phyloP scores from a whole-genome alignment of 2,888 invertebrate genomes.

The Lampropteryx suffumata region DNA sequence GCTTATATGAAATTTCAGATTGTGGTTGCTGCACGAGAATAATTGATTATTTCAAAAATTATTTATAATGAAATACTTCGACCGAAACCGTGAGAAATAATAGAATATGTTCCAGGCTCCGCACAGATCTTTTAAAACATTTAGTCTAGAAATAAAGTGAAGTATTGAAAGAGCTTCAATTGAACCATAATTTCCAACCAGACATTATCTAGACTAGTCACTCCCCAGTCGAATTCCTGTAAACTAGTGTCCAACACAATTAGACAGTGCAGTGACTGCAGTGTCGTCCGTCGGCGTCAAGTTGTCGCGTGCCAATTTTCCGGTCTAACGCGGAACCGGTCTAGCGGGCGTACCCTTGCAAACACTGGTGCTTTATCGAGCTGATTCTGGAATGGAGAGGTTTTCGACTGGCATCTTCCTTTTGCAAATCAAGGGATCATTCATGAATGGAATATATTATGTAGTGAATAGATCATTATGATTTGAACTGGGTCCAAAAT shows the following conservation, averaged over 20 bases:
- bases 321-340: slow-evolving; percentile 58
- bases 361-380: slow-evolving; percentile 28
- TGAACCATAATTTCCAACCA: too few relatives aligned
- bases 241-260: slow-evolving; percentile 21
- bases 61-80: too few relatives aligned
- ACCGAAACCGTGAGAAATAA: not conserved
- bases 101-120: not conserved
- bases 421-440: too few relatives aligned
- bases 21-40: slow-evolving; percentile 7
- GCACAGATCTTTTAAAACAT: not conserved
- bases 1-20: slow-evolving; percentile 12
- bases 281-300: slow-evolving; percentile 33
- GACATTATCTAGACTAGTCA: too few relatives aligned
- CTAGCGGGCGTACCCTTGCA: slow-evolving; percentile 40
- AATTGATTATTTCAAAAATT: too few relatives aligned
- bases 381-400: slow-evolving; percentile 9
- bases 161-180: not conserved
- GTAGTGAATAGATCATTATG: too few relatives aligned
- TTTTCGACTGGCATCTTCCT: not conserved
- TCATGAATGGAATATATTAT: too few relatives aligned
- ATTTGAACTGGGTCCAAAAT: too few relatives aligned
- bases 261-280: slow-evolving; percentile 23
- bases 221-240: slow-evolving; percentile 5
- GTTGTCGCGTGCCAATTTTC: slow-evolving; percentile 51
- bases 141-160: too few relatives aligned